These are phyloP conservation scores for Caenorhabditis briggsae DNA, from an alignment of 1,140 invertebrate species.

Conservation along the genomic window DNA sequence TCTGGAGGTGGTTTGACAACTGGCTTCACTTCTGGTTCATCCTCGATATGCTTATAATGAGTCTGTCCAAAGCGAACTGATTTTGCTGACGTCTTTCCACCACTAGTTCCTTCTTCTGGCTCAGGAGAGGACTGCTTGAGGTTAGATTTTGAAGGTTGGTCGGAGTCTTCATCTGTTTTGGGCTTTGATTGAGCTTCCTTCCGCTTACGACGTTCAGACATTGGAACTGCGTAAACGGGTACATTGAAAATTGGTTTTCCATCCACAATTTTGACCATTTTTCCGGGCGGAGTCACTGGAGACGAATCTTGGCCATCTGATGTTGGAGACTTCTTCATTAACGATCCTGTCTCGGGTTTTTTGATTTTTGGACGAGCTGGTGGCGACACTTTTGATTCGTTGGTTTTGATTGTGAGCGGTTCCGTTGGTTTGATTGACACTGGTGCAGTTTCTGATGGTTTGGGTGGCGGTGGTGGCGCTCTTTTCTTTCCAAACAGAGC, in stretches of 20 bases:
- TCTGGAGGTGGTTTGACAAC: not conserved
- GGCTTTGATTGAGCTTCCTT: not conserved
- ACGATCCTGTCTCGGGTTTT: slow-evolving; percentile 17
- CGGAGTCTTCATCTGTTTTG: not conserved
- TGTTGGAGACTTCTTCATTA: slow-evolving; percentile 28
- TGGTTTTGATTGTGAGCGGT: not conserved
- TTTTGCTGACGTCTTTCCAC: no score
- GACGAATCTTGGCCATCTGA: not conserved
- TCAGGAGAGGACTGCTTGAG: no score
- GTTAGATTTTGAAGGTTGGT: no score
- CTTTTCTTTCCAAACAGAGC: slow-evolving; percentile 10
- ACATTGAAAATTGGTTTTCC: slow-evolving; percentile 6
- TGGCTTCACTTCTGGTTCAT: not conserved
- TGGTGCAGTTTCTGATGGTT: not conserved
- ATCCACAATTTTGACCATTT: slow-evolving; percentile 12
- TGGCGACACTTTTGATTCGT: not conserved
- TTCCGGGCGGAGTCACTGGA: not conserved
- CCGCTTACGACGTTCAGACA: not conserved
- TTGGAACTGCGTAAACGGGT: not conserved
- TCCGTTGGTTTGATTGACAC: no score
- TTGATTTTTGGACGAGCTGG: slow-evolving; percentile 10
- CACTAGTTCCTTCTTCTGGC: no score
- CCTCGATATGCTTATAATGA: no score
- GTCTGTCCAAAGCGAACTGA: no score
- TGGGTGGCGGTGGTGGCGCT: not conserved